Percentiles rank a stretch among this genome's conserved stretches.
phyloP scores from a whole-genome alignment of 92 coral and sea anemone genomes.

The Epizoanthus rinbou region DNA sequence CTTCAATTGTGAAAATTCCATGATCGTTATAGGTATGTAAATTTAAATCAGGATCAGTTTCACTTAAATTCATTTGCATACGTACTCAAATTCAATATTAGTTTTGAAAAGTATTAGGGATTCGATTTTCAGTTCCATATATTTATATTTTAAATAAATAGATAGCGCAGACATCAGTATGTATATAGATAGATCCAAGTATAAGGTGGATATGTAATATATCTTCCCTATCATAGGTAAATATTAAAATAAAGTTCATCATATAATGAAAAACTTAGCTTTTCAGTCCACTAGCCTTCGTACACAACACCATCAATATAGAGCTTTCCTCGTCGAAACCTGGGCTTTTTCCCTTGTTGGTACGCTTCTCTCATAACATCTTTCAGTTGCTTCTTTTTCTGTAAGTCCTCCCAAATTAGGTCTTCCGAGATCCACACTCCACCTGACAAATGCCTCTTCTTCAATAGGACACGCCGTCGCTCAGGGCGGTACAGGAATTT shows the following conservation, averaged over 20 bases:
- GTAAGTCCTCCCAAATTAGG: no score
- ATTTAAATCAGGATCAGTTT: constrained; percentile 28
- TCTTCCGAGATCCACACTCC: no score
- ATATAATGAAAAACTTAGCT: neutral
- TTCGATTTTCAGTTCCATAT: neutral
- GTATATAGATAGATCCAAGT: no score
- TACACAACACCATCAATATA: constrained; percentile 7
- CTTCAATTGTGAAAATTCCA: constrained; percentile 1
- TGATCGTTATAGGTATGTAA: constrained; percentile 14
- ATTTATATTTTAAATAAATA: no score
- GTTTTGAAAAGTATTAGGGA: neutral
- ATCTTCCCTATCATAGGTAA: neutral
- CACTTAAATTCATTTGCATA: constrained; percentile 18
- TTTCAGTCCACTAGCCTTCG: neutral
- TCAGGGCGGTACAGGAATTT: no score
- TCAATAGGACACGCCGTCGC: no score
- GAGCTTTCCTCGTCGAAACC: neutral
- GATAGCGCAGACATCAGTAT: no score
- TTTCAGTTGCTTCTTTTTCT: neutral
- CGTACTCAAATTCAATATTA: neutral
- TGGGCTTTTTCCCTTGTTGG: constrained; percentile 13
- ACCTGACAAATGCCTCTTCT: no score
- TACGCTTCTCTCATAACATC: constrained; percentile 8
- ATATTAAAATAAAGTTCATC: neutral
- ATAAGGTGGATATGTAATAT: no score